Evolutionary conservation across 2,113 vertebrate genomes (phyloP).

Genomic region (Nannobrachium achirus): DNA sequence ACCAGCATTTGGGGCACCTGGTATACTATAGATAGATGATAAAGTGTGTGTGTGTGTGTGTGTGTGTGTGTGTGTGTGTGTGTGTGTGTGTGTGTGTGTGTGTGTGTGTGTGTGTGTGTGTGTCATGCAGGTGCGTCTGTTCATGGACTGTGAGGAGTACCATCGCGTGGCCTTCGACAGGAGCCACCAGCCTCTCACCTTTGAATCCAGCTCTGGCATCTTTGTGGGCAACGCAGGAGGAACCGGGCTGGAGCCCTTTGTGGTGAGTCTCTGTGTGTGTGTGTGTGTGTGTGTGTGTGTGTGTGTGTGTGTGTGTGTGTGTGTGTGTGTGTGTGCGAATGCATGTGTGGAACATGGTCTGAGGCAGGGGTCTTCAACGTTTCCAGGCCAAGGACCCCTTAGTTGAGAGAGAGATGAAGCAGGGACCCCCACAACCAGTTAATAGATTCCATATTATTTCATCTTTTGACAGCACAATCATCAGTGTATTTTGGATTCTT

Average conservation of each 20-base stretch:
- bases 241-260: constrained; percentile 87
- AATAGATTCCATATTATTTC: no score
- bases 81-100: neutral
- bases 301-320: neutral
- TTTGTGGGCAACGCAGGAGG: constrained; percentile 94
- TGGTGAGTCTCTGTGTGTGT: constrained; percentile 81
- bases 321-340: no score
- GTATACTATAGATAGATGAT: no score
- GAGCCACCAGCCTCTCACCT: constrained; percentile 78
- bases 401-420: no score
- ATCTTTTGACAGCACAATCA: no score
- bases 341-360: no score
- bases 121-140: constrained; percentile 77
- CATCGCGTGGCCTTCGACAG: constrained; percentile 82
- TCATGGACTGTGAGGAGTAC: constrained; percentile 92
- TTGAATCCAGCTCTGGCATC: constrained; percentile 90
- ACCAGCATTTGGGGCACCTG: no score
- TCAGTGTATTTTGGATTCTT: no score
- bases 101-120: neutral
- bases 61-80: neutral
- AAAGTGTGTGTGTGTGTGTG: no score
- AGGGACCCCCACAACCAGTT: no score
- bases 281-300: neutral
- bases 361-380: no score
- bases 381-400: no score